Evolutionary conservation across 2,888 invertebrate species (phyloP).

Genomic region (Oligia latruncula): DNA sequence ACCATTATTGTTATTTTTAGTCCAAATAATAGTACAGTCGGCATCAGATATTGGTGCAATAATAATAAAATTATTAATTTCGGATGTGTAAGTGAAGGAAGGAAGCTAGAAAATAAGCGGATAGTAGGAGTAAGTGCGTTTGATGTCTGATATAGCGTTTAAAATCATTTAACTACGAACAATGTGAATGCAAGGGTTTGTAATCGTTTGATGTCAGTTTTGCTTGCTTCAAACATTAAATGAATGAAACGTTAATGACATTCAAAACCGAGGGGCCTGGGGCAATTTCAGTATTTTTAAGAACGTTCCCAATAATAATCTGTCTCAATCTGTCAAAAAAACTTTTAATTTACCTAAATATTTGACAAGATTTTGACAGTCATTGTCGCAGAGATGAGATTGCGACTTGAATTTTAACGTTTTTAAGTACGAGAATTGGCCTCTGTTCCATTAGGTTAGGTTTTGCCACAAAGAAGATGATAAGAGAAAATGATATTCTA

Average conservation of each 20-base stretch:
- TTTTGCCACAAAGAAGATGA: background rate
- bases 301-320: background rate
- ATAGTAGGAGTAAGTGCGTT: background rate
- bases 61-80: constrained; percentile 3
- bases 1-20: constrained; percentile 59
- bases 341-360: too few relatives aligned
- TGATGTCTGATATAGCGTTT: background rate
- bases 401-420: background rate
- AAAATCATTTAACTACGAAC: background rate
- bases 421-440: background rate
- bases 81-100: background rate
- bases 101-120: background rate
- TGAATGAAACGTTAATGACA: background rate
- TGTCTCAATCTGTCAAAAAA: background rate
- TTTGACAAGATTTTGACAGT: background rate
- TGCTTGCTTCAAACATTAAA: background rate
- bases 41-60: constrained; percentile 29
- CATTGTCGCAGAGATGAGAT: background rate
- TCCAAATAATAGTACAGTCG: constrained; percentile 52
- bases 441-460: background rate
- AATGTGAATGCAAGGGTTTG: background rate
- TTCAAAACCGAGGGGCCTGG: background rate
- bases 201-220: background rate
- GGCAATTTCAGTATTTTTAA: background rate
- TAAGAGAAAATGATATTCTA: background rate